Evolutionary conservation across 2,797 vertebrate genomes (phyloP).

Genomic region (Neosilurus mollespiculum): DNA sequence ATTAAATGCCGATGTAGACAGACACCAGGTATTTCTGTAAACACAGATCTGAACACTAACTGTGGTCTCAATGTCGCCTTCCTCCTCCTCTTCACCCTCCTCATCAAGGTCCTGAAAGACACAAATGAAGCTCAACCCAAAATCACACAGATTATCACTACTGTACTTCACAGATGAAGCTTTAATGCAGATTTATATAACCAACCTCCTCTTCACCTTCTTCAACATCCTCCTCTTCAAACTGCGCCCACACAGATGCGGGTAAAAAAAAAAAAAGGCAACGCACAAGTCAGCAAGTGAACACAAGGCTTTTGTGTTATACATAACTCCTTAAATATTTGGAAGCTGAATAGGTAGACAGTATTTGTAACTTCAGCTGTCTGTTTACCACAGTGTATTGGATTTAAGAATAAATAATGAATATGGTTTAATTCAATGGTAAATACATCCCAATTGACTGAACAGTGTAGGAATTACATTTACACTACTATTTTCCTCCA

Average conservation of each 20-base stretch:
- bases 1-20: neutral
- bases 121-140: slow-evolving; percentile 28
- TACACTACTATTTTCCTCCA: no score
- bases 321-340: neutral
- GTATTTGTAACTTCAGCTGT: neutral
- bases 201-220: slow-evolving; percentile 96
- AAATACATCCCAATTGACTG: neutral
- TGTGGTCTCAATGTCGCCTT: slow-evolving; percentile 84
- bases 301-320: neutral
- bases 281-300: neutral
- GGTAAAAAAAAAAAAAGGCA: neutral
- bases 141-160: neutral
- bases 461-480: neutral
- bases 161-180: neutral
- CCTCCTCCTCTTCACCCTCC: slow-evolving; percentile 92
- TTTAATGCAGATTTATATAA: neutral
- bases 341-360: neutral
- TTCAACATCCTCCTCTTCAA: slow-evolving; percentile 92
- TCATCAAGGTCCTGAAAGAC: slow-evolving; percentile 80
- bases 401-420: neutral
- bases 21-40: neutral
- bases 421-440: neutral
- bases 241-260: slow-evolving; percentile 72
- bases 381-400: neutral
- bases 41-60: slow-evolving; percentile 66